These are phyloP conservation scores for Coracopsis vasa DNA, from an alignment of 2,113 vertebrate genomes.

Conservation along the genomic window DNA sequence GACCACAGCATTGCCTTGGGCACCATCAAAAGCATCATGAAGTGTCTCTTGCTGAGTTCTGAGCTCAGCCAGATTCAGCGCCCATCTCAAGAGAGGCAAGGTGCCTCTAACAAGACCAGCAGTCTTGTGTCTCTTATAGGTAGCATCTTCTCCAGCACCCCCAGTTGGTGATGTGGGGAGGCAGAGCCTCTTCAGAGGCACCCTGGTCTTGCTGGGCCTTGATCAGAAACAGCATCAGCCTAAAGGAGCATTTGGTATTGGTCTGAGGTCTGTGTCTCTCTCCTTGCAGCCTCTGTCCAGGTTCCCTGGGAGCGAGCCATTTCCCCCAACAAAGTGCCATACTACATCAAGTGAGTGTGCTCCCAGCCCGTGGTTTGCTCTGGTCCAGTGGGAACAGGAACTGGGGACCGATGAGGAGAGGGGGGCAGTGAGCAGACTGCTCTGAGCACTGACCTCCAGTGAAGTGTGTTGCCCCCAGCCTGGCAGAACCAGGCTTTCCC, in stretches of 20 bases:
- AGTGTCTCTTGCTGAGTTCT: background rate
- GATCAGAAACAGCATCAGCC: background rate
- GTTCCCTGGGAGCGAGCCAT: conserved; percentile 98
- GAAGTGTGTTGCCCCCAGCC: accelerated
- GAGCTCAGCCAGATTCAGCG: background rate
- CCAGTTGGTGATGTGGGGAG: background rate
- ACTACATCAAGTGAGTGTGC: conserved; percentile 97
- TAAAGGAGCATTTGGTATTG: background rate
- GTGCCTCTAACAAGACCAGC: background rate
- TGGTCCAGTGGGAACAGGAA: background rate
- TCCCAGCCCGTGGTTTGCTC: background rate
- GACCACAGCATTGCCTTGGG: background rate
- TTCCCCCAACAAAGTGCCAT: conserved; percentile 98
- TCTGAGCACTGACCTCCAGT: background rate
- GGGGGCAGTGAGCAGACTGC: background rate
- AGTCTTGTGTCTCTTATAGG: background rate
- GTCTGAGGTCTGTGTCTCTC: background rate
- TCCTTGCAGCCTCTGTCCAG: conserved; percentile 90
- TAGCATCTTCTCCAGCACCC: background rate
- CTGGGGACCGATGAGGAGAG: accelerated
- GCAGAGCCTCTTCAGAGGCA: background rate
- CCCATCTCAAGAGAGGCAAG: background rate
- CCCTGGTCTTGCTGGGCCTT: background rate
- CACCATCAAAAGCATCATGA: background rate
- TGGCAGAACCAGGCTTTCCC: background rate